Conservation (phyloP, 1,140 invertebrate species). For the Mamestra configurata region DNA sequence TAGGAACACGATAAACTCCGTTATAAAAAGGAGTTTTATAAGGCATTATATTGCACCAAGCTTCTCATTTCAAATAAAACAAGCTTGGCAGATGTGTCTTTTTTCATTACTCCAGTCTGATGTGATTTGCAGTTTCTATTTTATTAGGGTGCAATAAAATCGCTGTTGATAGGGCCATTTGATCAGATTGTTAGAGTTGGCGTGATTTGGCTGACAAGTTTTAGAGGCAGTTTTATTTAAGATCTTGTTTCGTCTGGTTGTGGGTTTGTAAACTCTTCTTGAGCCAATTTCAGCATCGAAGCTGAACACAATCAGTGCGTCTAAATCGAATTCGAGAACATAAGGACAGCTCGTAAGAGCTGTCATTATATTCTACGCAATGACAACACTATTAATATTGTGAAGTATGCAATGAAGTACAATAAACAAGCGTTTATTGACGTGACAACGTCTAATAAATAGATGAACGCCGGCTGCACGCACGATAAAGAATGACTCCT, state of each 20-base stretch:
- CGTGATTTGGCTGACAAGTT: background rate
- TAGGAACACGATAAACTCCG: conserved; percentile 63
- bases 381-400: no score
- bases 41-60: conserved; percentile 64
- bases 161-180: background rate
- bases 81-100: conserved; percentile 51
- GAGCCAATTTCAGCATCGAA: no score
- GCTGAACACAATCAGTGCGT: no score
- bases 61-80: conserved; percentile 60
- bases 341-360: no score
- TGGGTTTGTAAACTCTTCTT: no score
- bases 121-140: conserved; percentile 52
- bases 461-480: no score
- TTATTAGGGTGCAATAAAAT: conserved; percentile 43
- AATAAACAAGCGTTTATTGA: no score
- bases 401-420: no score
- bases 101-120: conserved; percentile 47
- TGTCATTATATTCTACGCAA: no score
- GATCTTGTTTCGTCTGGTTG: background rate
- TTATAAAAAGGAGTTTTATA: conserved; percentile 71
- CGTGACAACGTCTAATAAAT: no score
- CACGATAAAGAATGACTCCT: no score
- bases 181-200: conserved; percentile 10
- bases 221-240: background rate
- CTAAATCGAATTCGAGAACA: no score